Evolutionary conservation across 2,113 vertebrate genomes (phyloP).

Genomic region (Anhinga anhinga): DNA sequence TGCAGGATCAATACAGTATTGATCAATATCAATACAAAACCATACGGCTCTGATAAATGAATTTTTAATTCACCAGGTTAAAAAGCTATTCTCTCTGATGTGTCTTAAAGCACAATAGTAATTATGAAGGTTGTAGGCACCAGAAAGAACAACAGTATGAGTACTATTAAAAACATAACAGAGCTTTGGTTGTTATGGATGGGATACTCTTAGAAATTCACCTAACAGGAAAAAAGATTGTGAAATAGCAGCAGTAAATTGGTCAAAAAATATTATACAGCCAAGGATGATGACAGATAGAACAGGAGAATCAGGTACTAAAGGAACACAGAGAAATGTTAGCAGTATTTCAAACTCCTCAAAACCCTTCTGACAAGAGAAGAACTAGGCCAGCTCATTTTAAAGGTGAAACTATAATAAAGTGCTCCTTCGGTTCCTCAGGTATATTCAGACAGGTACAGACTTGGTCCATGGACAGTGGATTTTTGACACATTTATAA

Average conservation of each 20-base stretch:
- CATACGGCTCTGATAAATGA: not conserved
- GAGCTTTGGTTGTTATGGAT: not conserved
- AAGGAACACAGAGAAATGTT: not conserved
- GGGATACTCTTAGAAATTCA: not conserved
- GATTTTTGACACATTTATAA: not conserved
- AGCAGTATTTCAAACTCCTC: not conserved
- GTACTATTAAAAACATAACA: not conserved
- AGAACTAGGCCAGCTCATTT: not conserved
- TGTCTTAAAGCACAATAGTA: not conserved
- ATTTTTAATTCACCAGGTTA: not conserved
- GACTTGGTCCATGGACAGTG: not conserved
- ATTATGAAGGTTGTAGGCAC: not conserved
- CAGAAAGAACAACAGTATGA: not conserved
- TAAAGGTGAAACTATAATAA: not conserved
- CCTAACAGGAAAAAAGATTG: not conserved
- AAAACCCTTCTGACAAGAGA: not conserved
- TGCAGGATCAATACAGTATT: not conserved
- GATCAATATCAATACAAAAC: not conserved
- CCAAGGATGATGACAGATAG: not conserved
- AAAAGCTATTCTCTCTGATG: not conserved
- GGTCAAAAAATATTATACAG: not conserved
- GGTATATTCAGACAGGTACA: not conserved
- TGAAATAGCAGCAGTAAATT: not conserved
- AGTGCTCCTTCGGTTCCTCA: not conserved
- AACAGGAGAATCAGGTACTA: not conserved